Percentiles rank a stretch among this genome's conserved stretches.
phyloP scores from a whole-genome alignment of 2,113 vertebrate genomes.

The Phrynosoma blainvillii region DNA sequence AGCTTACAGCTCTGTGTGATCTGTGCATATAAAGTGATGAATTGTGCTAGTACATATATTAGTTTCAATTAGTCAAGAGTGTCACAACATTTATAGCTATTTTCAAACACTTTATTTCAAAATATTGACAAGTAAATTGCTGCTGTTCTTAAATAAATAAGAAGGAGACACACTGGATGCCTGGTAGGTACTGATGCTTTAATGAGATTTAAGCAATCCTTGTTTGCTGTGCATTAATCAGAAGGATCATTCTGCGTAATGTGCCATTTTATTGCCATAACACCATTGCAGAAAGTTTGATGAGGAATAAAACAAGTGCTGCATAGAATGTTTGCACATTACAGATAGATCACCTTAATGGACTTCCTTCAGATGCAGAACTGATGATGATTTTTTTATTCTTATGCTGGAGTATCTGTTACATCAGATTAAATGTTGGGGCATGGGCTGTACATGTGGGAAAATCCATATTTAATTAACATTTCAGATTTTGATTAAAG shows the following conservation, averaged over 20 bases:
- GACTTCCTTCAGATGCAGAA: background rate
- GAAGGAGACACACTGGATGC: background rate
- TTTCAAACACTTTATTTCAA: background rate
- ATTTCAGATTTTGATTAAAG: background rate
- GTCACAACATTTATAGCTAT: slow-evolving; percentile 1
- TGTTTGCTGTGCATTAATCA: background rate
- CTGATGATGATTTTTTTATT: background rate
- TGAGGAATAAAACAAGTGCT: background rate
- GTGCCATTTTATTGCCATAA: background rate
- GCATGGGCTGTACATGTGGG: background rate
- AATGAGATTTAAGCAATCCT: background rate
- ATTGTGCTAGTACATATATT: background rate
- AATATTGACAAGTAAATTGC: background rate
- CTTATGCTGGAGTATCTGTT: background rate
- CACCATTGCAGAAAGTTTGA: background rate
- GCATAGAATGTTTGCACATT: background rate
- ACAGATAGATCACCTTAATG: background rate
- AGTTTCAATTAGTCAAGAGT: background rate
- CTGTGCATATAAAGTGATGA: background rate
- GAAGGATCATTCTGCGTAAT: background rate
- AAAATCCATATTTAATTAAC: background rate
- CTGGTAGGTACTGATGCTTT: background rate
- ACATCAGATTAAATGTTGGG: background rate
- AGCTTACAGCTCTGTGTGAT: background rate
- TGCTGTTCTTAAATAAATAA: background rate